phyloP scores from a whole-genome alignment of 2,113 vertebrate species.

The Galbula dea region DNA sequence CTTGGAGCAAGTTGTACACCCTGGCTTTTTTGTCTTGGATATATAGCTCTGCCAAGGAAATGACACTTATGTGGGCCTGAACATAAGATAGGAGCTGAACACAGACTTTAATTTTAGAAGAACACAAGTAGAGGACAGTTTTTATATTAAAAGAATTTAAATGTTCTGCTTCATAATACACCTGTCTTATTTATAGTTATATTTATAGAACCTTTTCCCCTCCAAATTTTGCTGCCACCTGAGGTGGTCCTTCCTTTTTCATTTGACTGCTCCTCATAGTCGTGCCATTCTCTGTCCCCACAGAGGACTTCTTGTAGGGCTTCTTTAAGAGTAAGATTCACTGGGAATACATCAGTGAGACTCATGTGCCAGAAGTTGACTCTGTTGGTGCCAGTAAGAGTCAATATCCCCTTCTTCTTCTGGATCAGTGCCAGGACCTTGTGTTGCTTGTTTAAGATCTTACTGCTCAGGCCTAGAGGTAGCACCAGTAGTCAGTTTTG shows the following conservation, averaged over 20 bases:
- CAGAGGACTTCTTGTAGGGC: background rate
- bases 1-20: background rate
- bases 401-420: background rate
- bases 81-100: background rate
- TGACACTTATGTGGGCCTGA: background rate
- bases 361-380: background rate
- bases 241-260: background rate
- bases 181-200: background rate
- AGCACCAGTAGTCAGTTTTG: background rate
- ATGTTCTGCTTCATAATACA: background rate
- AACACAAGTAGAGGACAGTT: background rate
- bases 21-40: background rate
- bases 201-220: background rate
- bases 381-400: background rate
- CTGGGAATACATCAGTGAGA: background rate
- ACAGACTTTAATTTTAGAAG: background rate
- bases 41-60: background rate
- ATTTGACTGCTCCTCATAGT: background rate
- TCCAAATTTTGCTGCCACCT: background rate
- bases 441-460: background rate
- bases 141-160: background rate
- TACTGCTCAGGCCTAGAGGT: background rate
- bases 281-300: background rate
- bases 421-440: background rate
- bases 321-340: accelerated